Base-by-base conservation (phyloP, 37 sponge, comb jelly and placozoan genomes). In the Chondrosia reniformis region DNA sequence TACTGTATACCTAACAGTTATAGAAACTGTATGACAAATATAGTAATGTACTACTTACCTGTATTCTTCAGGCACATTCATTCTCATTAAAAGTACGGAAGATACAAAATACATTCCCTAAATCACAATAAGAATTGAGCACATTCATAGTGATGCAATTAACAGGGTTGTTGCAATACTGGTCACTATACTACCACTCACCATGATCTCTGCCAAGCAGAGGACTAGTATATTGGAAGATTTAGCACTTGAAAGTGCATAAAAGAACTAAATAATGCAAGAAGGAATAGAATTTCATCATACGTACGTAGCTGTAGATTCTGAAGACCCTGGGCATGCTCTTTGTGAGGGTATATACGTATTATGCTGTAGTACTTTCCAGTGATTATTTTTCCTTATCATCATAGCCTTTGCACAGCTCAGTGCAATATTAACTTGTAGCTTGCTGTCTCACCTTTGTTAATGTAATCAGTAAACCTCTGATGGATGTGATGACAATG, bases 31-130 rank as follows among this genome's bases (percentile, higher is more conserved):
- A 41, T 17, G 44, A 69, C 72, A 69, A 41, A 69, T 44, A 39
- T 44, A 69, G 44, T 24, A 41, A 69, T 44, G 22, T 44, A 69
- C 72, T 42, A 8, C 27, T 34, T 67, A 79, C 81, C 81, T 80
- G 30, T 89, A 95, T 43, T 86, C 85, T 34, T 63, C 82, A 63
- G 98, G 98, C 63, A 98, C 82, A 76, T 95, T 98, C 99, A 98
- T 98, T 56, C 99, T 81, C 99, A 98, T 98, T 8, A 98, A 86
- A 33, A 98, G 76, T 10, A 98, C 96, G n/a, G 96, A 95, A 2
- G 99, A 98, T 33, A 98, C 93, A 77, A 95, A 98, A 67, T 98
- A 98, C 99, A 98, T 95, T 31, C 99, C 99, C 91, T 90, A 27
- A 6, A 71, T 0, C 4, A 64, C 25, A 55, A 3, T 65, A 75